phyloP scores from a whole-genome alignment of 2,113 vertebrate genomes.

The Zosterops japonicus region DNA sequence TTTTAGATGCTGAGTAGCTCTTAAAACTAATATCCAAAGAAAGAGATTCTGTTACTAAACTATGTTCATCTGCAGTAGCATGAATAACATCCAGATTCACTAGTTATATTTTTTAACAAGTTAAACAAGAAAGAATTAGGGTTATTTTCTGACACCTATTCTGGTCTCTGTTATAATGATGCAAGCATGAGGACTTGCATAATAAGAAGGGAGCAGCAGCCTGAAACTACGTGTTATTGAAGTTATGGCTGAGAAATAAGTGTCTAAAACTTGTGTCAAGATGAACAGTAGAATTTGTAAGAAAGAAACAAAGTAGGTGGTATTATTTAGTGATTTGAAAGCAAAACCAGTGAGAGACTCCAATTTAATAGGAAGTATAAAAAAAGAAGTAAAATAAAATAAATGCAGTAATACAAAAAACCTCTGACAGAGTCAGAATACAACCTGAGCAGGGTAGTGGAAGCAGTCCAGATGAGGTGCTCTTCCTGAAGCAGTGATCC shows the following conservation, averaged over 20 bases:
- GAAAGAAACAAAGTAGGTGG: not conserved
- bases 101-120: not conserved
- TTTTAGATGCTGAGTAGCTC: not conserved
- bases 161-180: fast-evolving
- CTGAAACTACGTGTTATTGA: not conserved
- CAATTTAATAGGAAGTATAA: too few species aligned
- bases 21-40: not conserved
- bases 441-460: too few species aligned
- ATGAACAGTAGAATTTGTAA: not conserved
- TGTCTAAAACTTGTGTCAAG: not conserved
- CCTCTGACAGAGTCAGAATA: too few species aligned
- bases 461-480: too few species aligned
- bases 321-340: too few species aligned
- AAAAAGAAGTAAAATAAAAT: too few species aligned
- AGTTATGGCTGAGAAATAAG: not conserved
- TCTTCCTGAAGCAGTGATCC: too few species aligned
- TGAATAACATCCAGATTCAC: not conserved
- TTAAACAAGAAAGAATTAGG: not conserved
- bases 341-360: too few species aligned
- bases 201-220: not conserved
- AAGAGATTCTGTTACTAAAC: not conserved
- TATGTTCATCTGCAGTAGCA: not conserved
- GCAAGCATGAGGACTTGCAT: not conserved
- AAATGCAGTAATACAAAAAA: too few species aligned
- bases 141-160: not conserved